Base-by-base conservation (phyloP, 2,888 invertebrate species). In the Apamea monoglypha region DNA sequence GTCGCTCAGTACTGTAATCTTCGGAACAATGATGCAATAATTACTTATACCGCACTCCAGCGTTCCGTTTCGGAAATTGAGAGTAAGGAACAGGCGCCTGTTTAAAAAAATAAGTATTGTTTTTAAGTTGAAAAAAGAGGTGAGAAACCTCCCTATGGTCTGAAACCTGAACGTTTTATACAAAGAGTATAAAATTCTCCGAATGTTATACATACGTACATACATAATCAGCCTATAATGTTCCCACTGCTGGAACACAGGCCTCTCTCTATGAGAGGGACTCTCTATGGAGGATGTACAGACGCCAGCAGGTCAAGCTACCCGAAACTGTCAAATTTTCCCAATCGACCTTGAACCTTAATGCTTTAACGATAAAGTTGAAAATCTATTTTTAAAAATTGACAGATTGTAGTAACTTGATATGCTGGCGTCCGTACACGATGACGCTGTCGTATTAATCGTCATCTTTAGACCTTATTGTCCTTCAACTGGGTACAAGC, bases 11-110 rank as follows among this genome's bases (percentile, higher is more conserved):
- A 94, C 93, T 92, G 87, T 90, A 91, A 94, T 95, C 94, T 95
- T 93, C 90, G 91, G 92, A 94, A 95, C 93, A 92, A 93, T 95
- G 95, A 94, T 95, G 94, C 95, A 95, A 95, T 95, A 94, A 96
- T 96, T 95, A 96, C 96, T 94, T 94, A 95, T 92, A 93, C 93
- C 92, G 90, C 93, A 92, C 94, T 93, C 88, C 89, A 88, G 90
- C 91, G 92, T 93, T 95, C 92, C 91, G 93, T 92, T 94, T 92
- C 69, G 84, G 84, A 91, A n/a, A 14, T 21, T 8, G 29, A n/a
- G 71, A 80, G 67, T 88, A 78, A 92, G 92, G 95, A 95, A 83
- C 73, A 7, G 83, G 90, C 85, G 75, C 89, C 44, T 73, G 36
- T 63, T 40, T 1, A 10, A 10, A 67, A n/a, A 6, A 44, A 6